Evolutionary conservation across 2,113 vertebrate species (phyloP), one percentile per base, ranked within the genome.

Genomic region (Turnix velox): DNA sequence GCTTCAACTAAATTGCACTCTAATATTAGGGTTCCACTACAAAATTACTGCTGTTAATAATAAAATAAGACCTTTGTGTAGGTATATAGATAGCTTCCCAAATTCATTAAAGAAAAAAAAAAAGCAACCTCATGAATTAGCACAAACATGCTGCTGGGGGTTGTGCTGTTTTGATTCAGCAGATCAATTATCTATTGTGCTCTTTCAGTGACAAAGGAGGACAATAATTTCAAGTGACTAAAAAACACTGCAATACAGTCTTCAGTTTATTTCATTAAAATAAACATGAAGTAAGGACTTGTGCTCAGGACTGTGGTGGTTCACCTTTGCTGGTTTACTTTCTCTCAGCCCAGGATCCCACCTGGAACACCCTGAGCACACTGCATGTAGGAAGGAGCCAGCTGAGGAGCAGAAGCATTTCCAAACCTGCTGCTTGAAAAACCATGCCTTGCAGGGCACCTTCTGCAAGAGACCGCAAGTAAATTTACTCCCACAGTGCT

Each of bases 41-140:
- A 18, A 91, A 90, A 94, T 90, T 90, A 75, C 84, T 57, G 73
- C 61, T 81, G 80, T 67, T 95, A 91, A 92, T 95, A 94, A 89
- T 88, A 90, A 95, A 95, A 96, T 85, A 84, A 89, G 92, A 93
- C 77, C 62, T 92, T 94, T 95, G 87, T 66, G 63, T 79, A 93
- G 95, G 95, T 93, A 84, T 94, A 84, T 73, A 93, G 84, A 82
- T 96, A 94, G 59, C 59, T 93, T 93, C 88, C 89, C 74, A 92
- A 96, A 95, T 83, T 94, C 46, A 80, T 95, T 91, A 2, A 2
- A 15, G 86, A 85, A 65, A 65, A 15, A 88, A 85, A 65, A 65
- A 67, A 91, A 88, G 10, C 74, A n/a, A n/a, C 33, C 20, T 87
- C 3, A 0, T 62, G 84, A 92, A 90, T 95, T 88, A 94, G n/a